Conservation (phyloP, 2,888 invertebrate genomes). For the Pachydiplax longipennis region DNA sequence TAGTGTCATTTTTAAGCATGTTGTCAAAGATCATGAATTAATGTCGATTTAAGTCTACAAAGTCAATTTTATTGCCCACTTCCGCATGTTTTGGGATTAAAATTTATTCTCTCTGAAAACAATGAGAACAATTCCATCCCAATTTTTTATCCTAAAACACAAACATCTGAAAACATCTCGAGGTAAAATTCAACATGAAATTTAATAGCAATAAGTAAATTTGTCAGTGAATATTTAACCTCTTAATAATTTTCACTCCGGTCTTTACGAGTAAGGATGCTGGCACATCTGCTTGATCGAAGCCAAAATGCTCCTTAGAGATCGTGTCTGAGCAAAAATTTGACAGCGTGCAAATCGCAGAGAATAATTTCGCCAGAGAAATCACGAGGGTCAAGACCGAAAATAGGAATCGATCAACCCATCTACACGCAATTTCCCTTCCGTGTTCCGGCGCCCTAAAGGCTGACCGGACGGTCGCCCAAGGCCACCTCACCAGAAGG, state of each 20-base stretch:
- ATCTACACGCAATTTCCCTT: slow-evolving; percentile 4
- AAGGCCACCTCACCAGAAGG: slow-evolving; percentile 34
- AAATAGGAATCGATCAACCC: neutral
- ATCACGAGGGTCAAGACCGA: neutral
- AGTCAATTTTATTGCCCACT: no score
- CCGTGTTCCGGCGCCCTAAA: slow-evolving; percentile 11
- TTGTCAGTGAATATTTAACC: no score
- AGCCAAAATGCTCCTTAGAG: neutral
- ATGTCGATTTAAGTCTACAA: no score
- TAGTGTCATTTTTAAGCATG: no score
- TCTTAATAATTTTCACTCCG: neutral
- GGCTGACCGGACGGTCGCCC: slow-evolving; percentile 36
- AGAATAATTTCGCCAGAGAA: neutral
- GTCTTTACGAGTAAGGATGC: neutral
- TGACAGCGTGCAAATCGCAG: neutral
- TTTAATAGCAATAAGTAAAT: no score
- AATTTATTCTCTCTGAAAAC: no score
- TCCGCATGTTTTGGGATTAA: no score
- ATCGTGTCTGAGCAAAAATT: neutral
- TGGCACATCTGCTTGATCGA: neutral
- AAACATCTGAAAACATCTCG: no score
- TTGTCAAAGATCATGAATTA: no score
- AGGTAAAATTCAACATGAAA: no score
- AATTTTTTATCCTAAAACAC: no score
- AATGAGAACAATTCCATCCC: no score